Base-by-base conservation (phyloP, 2,888 invertebrate species). In the Cryptus armator region DNA sequence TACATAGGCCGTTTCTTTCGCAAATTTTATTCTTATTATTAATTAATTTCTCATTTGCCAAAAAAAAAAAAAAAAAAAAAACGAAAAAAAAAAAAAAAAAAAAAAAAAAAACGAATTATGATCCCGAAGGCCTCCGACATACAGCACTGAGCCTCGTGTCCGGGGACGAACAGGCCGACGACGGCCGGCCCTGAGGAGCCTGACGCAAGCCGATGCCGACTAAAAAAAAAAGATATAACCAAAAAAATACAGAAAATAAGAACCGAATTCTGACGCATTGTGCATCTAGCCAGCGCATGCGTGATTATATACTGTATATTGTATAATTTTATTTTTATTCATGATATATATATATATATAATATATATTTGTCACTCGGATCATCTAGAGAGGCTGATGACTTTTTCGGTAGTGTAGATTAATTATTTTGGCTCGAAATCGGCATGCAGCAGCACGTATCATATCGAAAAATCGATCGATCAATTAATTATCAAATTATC, bases 121-220 rank as follows among this genome's bases (percentile, higher is more conserved):
- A 89, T 81, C 90, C 91, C 90, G 89, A 90, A 86, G 89, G 92
- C 93, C 92, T 93, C 93, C 92, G 91, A 93, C 90, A 93, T 91
- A 93, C 91, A 94, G 94, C 94, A 94, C 94, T 93, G 91, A 94
- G 92, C 93, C 94, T 94, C 94, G 94, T 94, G 94, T 94, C 94
- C 94, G 94, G 93, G 94, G 94, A 94, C 93, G 92, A 85, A 85
- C 91, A 91, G 91, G 92, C 91, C 91, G 90, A 92, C 91, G 91
- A 92, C 92, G 92, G 93, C 91, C 92, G 89, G 90, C 92, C 93
- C 93, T 92, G 92, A 91, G 93, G 93, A 93, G 93, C 92, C 90
- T 91, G 37, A 88, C 89, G 88, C 90, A 90, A 89, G 80, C 87
- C 87, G 85, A 88, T 87, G 86, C 88, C 89, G 89, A 88, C 84